Percentiles rank a stretch among this genome's conserved stretches.
Evolutionary conservation across 2,888 invertebrate species (phyloP).

Genomic region (Platerodrilus igneus): DNA sequence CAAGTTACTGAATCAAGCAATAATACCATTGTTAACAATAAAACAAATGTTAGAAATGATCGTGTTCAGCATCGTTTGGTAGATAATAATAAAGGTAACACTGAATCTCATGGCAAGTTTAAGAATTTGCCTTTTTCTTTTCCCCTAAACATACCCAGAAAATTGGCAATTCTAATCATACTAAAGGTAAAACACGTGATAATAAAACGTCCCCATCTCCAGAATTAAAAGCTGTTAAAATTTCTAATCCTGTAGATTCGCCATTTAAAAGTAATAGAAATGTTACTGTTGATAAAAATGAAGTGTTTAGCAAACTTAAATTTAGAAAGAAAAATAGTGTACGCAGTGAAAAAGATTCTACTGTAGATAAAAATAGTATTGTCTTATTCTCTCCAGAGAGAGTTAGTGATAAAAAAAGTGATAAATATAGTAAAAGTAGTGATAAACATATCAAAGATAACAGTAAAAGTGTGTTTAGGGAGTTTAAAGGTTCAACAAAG

Average conservation of each 20-base stretch:
- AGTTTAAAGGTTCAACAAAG: conserved; percentile 55
- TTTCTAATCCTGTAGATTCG: conserved; percentile 36
- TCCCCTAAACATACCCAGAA: conserved; percentile 31
- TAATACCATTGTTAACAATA: conserved; percentile 48
- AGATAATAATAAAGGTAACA: conserved; percentile 43
- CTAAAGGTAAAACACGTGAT: conserved; percentile 32
- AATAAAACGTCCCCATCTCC: conserved; percentile 27
- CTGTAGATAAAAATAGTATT: conserved; percentile 12
- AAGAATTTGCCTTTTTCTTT: conserved; percentile 33
- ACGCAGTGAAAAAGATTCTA: conserved; percentile 10
- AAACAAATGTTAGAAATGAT: conserved; percentile 43
- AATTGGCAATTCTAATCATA: conserved; percentile 30
- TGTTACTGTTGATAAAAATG: conserved; percentile 28
- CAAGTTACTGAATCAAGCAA: conserved; percentile 37
- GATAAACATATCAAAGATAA: conserved; percentile 22
- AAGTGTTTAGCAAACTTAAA: conserved; percentile 29
- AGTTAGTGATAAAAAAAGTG: conserved; percentile 33
- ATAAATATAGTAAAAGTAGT: conserved; percentile 27
- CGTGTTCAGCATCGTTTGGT: conserved; percentile 46
- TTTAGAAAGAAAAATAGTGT: conserved; percentile 29
- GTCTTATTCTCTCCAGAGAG: conserved; percentile 26
- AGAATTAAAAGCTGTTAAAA: conserved; percentile 26
- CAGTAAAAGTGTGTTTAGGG: conserved; percentile 50
- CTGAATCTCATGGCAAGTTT: conserved; percentile 27
- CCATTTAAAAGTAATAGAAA: conserved; percentile 41